Percentiles rank a stretch among this genome's conserved stretches.
Conservation (phyloP, 2,113 vertebrate genomes). For the Nibea albiflora region DNA sequence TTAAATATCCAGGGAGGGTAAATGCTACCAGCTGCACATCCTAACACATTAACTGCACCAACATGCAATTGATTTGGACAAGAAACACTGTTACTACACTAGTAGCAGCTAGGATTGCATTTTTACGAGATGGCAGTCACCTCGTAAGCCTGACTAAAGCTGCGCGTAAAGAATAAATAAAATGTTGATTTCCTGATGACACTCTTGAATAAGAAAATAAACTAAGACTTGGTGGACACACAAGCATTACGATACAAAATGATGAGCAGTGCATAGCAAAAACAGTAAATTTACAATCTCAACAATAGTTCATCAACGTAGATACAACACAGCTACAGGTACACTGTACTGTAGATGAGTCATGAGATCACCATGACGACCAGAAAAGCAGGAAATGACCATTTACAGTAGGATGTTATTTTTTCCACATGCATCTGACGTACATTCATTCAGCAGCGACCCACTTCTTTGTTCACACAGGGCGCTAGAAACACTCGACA, state of each 20-base stretch:
- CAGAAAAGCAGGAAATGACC: conserved; percentile 59
- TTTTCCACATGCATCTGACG: conserved; percentile 27
- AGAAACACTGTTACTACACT: conserved; percentile 61
- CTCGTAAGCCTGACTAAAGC: conserved; percentile 58
- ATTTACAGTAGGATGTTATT: conserved; percentile 60
- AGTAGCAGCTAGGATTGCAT: conserved; percentile 54
- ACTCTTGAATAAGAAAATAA: conserved; percentile 45
- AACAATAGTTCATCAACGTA: conserved; percentile 57
- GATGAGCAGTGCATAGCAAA: conserved; percentile 73
- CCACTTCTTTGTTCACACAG: conserved; percentile 15
- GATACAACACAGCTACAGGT: conserved; percentile 67
- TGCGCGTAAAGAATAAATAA: conserved; percentile 37
- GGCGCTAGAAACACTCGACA: background rate
- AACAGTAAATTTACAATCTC: conserved; percentile 59
- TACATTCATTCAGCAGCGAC: conserved; percentile 26
- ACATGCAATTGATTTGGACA: conserved; percentile 74
- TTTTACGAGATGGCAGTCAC: conserved; percentile 42
- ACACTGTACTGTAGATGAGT: conserved; percentile 66
- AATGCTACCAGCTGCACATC: conserved; percentile 75
- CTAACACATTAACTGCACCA: conserved; percentile 59
- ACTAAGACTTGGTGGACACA: conserved; percentile 26
- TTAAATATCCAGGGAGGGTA: conserved; percentile 52
- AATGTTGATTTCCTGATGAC: conserved; percentile 18
- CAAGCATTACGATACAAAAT: conserved; percentile 10
- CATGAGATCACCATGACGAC: conserved; percentile 58